Base-by-base conservation (phyloP, 2,797 vertebrate species). In the Macrochelys suwanniensis region DNA sequence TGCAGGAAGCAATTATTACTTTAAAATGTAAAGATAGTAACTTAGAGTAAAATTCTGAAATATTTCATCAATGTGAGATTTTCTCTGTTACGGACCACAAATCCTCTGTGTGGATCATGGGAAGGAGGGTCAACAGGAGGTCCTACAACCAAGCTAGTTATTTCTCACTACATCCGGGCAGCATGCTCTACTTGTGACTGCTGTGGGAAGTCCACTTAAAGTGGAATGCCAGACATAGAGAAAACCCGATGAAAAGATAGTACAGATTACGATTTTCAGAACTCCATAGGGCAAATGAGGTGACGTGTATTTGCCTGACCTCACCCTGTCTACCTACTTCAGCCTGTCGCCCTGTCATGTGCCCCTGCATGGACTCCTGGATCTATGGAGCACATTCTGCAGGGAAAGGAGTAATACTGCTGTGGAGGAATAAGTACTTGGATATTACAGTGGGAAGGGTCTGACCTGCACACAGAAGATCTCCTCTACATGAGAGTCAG, bases 61-160 rank as follows among this genome's bases (percentile, higher is more conserved):
- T 78, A 2, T 61, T 92, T 82, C 47, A 8, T 7, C 19, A 88
- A 33, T 28, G 5, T 33, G 26, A 84, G 31, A 49, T 86, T 95
- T 95, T 7, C 42, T 89, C 28, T 88, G 71, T 17, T 5, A 90
- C 88, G n/a, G 92, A 79, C 53, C 85, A 89, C 5, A 94, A 88
- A 84, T 21, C 2, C 1, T 65, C 25, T 45, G 3, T 31, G 23
- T 57, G 17, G 94, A 92, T 76, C 74, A 74, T 42, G 42, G 71
- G 25, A 45, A 74, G 5, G 37, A 13, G 31, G 31, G 57, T 71
- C 33, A 71, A 71, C 65, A 37, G n/a, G 65, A 11, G 9, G 31
- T 5, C n/a, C 65, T 37, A 37, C 11, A 16, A 37, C n/a, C 17
- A 68, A 37, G 83, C 28, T 57, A 31, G 78, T 80, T 49, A 50